Evolutionary conservation across 2,797 vertebrate species (phyloP), one percentile per base, ranked within the genome.

Genomic region (Hippoglossus hippoglossus): DNA sequence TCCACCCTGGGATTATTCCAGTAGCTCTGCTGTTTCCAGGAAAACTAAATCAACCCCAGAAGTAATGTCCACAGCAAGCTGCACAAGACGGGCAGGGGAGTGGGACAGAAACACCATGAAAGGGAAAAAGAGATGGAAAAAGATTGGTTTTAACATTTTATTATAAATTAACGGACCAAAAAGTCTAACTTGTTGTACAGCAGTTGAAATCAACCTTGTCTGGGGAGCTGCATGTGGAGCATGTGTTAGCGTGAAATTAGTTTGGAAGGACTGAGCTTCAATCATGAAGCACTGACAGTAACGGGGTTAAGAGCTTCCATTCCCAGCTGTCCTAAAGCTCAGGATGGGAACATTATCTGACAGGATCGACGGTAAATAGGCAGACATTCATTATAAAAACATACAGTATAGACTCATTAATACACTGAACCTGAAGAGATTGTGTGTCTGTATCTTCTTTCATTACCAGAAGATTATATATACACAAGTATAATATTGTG

Each of bases 191-290:
- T 61, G 25, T 51, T 47, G 26, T 15, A 36, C 69, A 81, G 85
- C 89, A 75, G 89, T 84, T 81, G 56, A 78, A 65, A 63, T 77
- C 59, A 84, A 89, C 89, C n/a, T 93, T 93, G 92, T 94, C 88
- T 70, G 63, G 16, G 21, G 6, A 70, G 50, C 54, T 63, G 21
- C 47, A 11, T 36, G 31, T 52, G 25, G 6, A 36, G 11, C 5
- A 25, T 28, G 57, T 44, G 16, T 49, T 21, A 7, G 13, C 4
- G 7, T 44, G 26, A 69, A 50, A 72, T 67, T 11, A 19, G 28
- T 22, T 54, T 57, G 49, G 70, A 60, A 34, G 56, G 19, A 62
- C 56, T 57, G 2, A 13, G 54, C 28, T 16, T 47, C 21, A 52
- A 15, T 53, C 56, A 36, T 21, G 36, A 71, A 56, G 24, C 25